Evolutionary conservation across 2,113 vertebrate species (phyloP).

Genomic region (Halichoerus grypus): DNA sequence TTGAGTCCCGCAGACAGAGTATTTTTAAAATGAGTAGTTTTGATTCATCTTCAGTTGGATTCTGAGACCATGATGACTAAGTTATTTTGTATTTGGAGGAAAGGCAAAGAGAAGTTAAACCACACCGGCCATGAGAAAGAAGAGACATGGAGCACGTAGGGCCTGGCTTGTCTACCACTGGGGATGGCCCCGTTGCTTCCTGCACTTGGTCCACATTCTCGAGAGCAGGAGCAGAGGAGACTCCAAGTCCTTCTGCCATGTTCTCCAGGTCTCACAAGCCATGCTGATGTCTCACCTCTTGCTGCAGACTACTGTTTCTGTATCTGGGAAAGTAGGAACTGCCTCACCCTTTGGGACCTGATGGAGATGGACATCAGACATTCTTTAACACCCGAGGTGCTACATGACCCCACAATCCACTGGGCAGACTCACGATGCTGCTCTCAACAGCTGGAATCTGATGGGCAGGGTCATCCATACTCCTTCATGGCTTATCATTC

Average conservation of each 20-base stretch:
- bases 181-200: not conserved
- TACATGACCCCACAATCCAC: rapidly evolving
- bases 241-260: not conserved
- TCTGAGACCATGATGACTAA: not conserved
- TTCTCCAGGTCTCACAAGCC: not conserved
- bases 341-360: not conserved
- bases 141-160: rapidly evolving
- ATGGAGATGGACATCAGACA: not conserved
- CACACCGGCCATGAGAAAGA: not conserved
- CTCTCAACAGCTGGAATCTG: not conserved
- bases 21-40: not conserved
- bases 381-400: not conserved
- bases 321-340: not conserved
- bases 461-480: rapidly evolving
- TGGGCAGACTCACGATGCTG: not conserved
- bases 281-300: not conserved
- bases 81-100: conserved; percentile 18
- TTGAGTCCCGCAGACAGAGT: not conserved
- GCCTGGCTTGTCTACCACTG: too few species aligned
- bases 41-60: not conserved
- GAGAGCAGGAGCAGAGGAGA: not conserved
- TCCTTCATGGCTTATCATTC: not conserved
- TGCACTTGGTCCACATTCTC: not conserved
- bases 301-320: not conserved
- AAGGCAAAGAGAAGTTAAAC: not conserved